Evolutionary conservation across 2,797 vertebrate genomes (phyloP).

Genomic region (Atherinosoma microstoma): DNA sequence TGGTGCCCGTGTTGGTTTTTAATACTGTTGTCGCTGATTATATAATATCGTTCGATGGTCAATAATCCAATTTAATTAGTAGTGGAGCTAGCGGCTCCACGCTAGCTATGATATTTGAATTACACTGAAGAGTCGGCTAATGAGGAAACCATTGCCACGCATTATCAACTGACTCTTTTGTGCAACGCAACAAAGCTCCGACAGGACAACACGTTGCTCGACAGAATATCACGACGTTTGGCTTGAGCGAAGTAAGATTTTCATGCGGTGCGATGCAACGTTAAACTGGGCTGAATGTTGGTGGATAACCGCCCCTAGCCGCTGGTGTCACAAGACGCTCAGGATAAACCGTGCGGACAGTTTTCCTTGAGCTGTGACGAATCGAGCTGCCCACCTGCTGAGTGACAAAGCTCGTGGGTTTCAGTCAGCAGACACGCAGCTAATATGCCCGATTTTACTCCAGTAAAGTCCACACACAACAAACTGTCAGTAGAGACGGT

Average conservation of each 20-base stretch:
- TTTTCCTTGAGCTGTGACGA: constrained; percentile 7
- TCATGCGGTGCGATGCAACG: not conserved
- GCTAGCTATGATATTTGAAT: constrained; percentile 66
- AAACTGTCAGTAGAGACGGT: constrained; percentile 19
- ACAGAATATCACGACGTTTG: not conserved
- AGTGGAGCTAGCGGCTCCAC: constrained; percentile 39
- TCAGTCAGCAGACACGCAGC: not conserved
- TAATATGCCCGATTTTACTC: constrained; percentile 13
- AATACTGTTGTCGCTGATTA: not conserved
- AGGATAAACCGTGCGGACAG: not conserved
- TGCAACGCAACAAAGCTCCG: constrained; percentile 64
- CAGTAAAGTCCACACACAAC: constrained; percentile 6
- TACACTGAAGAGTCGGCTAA: constrained; percentile 60
- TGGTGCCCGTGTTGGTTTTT: not conserved
- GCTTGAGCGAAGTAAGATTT: not conserved
- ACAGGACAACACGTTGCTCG: not conserved
- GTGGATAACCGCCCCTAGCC: constrained; percentile 10
- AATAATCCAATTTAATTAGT: not conserved
- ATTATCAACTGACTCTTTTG: constrained; percentile 60
- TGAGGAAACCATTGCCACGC: constrained; percentile 72
- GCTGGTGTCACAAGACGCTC: constrained; percentile 49
- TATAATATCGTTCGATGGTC: not conserved
- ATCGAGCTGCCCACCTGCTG: constrained; percentile 42
- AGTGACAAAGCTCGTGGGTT: constrained; percentile 13
- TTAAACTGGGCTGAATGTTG: not conserved